These are phyloP conservation scores for Bufo bufo DNA, from an alignment of 2,113 vertebrate species.

Conservation along the genomic window DNA sequence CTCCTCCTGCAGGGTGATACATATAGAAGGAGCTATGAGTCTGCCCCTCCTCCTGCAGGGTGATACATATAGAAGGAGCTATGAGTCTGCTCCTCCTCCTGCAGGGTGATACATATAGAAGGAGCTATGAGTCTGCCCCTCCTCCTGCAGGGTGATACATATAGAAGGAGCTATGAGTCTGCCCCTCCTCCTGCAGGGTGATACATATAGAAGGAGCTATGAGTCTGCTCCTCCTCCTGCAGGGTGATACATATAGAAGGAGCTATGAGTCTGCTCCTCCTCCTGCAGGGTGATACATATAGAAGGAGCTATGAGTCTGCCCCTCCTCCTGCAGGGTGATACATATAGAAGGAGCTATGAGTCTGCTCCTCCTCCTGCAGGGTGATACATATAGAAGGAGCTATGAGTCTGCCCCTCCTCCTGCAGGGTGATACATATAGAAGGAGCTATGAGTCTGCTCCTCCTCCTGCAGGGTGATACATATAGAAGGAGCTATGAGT, in stretches of 20 bases:
- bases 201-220: background rate
- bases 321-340: background rate
- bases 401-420: background rate
- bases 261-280: background rate
- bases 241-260: background rate
- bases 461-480: conserved; percentile 74
- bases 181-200: background rate
- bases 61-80: background rate
- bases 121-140: background rate
- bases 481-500: background rate
- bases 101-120: background rate
- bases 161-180: background rate
- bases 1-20: conserved; percentile 74
- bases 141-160: background rate
- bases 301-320: conserved; percentile 1
- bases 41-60: background rate
- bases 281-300: background rate
- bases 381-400: background rate
- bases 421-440: conserved; percentile 74
- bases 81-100: background rate
- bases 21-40: background rate
- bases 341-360: conserved; percentile 3
- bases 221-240: background rate
- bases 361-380: background rate
- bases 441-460: background rate